Base-by-base conservation (phyloP, 2,888 invertebrate genomes). In the Morpho achilles region DNA sequence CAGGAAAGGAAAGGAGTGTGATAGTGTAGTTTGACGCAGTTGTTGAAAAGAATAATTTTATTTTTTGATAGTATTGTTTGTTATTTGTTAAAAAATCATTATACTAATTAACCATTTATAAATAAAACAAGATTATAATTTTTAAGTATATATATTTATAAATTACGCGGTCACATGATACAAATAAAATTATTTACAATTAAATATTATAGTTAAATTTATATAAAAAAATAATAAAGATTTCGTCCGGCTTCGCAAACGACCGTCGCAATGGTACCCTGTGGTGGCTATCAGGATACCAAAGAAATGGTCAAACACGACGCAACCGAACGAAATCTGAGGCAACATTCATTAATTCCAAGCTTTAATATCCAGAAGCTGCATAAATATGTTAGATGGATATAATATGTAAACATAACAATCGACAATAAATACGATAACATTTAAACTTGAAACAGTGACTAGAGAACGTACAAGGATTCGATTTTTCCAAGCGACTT, bases 101-200 rank as follows among this genome's bases (percentile, higher is more conserved):
- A 32, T 5, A 32, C 3, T 32, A 3, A 32, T 23, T 5, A 32
- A 32, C 32, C 32, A 32, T 32, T 2, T 32, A 32, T 32, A 32
- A 32, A 32, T 32, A 32, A 32, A 32, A 32, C 3, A 5, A 32
- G 32, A 32, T 8, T 48, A 32, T 61, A 67, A 80, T 45, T 87
- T 86, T 87, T 84, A 80, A 75, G 81, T 87, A 88, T 88, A 88
- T 82, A 88, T 88, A 89, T 89, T 89, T 78, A 83, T 88, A 88
- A 88, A 86, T 88, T 86, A 88, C 83, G 83, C 85, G 77, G 85
- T 88, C 87, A 87, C 86, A 81, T 86, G 82, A 86, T 85, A 86
- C 87, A 87, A 88, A 87, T 87, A 84, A 84, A 84, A 79, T 86
- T 90, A 90, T 89, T 83, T 90, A 90, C 89, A 89, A 87, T 87